phyloP scores from a whole-genome alignment of 1,140 invertebrate genomes.

The Ceratina japonica region DNA sequence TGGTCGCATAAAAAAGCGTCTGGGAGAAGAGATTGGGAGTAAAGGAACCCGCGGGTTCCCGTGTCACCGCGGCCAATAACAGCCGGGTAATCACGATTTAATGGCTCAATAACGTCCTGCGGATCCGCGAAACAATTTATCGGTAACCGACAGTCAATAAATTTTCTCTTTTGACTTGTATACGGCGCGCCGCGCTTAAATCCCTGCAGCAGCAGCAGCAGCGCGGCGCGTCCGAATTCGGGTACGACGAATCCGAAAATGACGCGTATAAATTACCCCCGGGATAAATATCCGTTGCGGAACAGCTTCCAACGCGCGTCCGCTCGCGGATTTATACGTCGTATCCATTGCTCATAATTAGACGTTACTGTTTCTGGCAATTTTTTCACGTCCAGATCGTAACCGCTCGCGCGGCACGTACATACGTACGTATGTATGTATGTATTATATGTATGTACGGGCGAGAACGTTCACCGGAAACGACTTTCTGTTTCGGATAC shows the following conservation, averaged over 20 bases:
- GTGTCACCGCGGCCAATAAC: constrained; percentile 74
- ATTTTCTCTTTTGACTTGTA: constrained; percentile 72
- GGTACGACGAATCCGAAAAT: constrained; percentile 52
- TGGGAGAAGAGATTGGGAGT: too few species aligned
- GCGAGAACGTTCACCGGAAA: too few species aligned
- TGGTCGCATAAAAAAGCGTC: too few species aligned
- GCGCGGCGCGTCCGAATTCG: constrained; percentile 47
- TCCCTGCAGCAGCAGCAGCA: constrained; percentile 47
- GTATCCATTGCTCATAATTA: too few species aligned
- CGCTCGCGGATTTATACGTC: not conserved
- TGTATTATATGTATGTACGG: too few species aligned
- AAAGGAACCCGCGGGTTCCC: constrained; percentile 20
- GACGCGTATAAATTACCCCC: constrained; percentile 49
- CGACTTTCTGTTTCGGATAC: not conserved
- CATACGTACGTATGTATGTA: too few species aligned
- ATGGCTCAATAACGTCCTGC: constrained; percentile 76
- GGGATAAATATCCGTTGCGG: constrained; percentile 44
- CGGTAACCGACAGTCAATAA: constrained; percentile 72
- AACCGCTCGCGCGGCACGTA: too few species aligned
- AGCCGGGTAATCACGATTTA: constrained; percentile 75
- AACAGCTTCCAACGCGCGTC: not conserved
- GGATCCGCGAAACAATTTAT: constrained; percentile 73
- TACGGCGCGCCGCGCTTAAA: constrained; percentile 51
- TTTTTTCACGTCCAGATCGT: too few species aligned
- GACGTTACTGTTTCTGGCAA: too few species aligned